Evolutionary conservation across 2,113 vertebrate species (phyloP).

Genomic region (Hassar affinis): DNA sequence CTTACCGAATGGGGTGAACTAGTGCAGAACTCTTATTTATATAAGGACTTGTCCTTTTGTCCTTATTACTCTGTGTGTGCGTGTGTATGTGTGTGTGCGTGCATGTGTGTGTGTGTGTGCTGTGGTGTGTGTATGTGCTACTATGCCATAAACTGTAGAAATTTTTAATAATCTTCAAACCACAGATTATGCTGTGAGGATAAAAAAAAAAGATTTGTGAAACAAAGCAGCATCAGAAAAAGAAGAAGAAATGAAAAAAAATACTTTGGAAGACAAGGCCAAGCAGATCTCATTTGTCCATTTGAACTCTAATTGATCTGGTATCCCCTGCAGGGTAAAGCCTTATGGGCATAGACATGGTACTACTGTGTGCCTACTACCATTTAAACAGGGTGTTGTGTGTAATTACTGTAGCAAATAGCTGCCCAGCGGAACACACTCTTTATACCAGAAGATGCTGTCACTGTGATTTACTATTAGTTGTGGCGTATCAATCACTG

Average conservation of each 20-base stretch:
- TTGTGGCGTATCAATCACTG: constrained; percentile 28
- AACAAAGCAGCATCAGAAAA: neutral
- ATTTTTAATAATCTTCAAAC: neutral
- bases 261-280: too few relatives aligned
- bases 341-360: neutral
- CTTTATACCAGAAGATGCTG: constrained; percentile 29
- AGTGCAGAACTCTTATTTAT: constrained; percentile 50
- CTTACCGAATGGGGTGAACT: constrained; percentile 47
- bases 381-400: constrained; percentile 26
- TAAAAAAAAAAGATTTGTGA: neutral
- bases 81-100: neutral
- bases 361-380: neutral
- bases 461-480: constrained; percentile 41
- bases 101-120: too few relatives aligned
- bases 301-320: neutral
- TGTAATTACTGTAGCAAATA: constrained; percentile 33
- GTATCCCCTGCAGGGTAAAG: neutral
- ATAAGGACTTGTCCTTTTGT: constrained; percentile 50
- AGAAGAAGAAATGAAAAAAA: too few relatives aligned
- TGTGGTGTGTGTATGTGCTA: too few relatives aligned
- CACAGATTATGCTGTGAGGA: neutral
- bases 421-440: constrained; percentile 26
- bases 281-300: constrained; percentile 11
- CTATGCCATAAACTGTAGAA: neutral
- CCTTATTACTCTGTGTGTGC: constrained; percentile 1